Evolutionary conservation across 2,797 vertebrate species (phyloP).

Genomic region (Sebastes alutus): DNA sequence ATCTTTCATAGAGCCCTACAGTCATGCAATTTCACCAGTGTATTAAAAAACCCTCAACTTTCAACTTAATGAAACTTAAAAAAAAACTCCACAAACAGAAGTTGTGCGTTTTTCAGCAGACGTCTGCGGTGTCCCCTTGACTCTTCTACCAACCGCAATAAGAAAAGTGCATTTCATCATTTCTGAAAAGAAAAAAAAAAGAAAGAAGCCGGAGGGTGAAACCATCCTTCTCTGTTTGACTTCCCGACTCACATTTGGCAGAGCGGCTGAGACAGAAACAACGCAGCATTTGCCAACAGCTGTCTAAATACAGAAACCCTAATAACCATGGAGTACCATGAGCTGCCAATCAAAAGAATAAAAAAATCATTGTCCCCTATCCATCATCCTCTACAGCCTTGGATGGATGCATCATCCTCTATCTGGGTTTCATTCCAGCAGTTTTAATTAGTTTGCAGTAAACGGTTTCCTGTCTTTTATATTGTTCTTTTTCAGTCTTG

Average conservation of each 20-base stretch:
- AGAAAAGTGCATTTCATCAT: slow-evolving; percentile 4
- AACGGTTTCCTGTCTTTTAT: background rate
- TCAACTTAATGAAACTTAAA: background rate
- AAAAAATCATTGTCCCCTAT: background rate
- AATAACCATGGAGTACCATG: slow-evolving; percentile 1
- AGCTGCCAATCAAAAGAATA: slow-evolving; percentile 34
- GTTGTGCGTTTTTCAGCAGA: background rate
- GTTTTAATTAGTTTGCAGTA: slow-evolving; percentile 20
- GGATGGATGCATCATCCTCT: background rate
- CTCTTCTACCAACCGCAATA: background rate
- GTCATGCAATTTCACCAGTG: background rate
- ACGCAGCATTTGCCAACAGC: slow-evolving; percentile 8
- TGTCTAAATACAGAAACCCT: slow-evolving; percentile 28
- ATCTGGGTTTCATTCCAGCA: background rate
- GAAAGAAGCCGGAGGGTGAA: background rate
- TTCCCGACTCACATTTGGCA: slow-evolving; percentile 20
- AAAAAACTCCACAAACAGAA: background rate
- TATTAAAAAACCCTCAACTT: background rate
- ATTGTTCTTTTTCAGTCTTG: background rate
- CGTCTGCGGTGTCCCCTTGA: background rate
- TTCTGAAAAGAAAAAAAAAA: background rate
- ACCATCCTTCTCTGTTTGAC: slow-evolving; percentile 6
- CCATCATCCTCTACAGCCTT: background rate
- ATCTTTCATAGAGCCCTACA: background rate
- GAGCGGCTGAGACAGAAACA: slow-evolving; percentile 27